Evolutionary conservation across 2,888 invertebrate species (phyloP).

Genomic region (Drosophila flavopinicola): DNA sequence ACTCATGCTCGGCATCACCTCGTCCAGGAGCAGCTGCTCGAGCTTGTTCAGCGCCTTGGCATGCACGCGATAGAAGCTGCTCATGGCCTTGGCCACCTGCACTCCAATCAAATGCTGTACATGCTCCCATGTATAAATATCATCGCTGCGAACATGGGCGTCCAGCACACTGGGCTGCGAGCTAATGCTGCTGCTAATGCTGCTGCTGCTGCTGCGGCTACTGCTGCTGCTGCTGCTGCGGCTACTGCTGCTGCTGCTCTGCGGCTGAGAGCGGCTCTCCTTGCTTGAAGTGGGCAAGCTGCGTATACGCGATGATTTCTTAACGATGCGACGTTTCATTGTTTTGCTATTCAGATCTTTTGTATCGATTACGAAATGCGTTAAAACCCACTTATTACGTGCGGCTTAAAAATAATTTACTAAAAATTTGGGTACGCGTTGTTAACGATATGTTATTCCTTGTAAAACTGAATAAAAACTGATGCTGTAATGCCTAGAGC

Average conservation of each 20-base stretch:
- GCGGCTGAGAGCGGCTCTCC: background rate
- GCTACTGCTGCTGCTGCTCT: too few species aligned
- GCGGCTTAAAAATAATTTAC: background rate
- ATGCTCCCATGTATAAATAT: too few species aligned
- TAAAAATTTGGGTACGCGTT: background rate
- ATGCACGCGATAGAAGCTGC: slow-evolving; percentile 1
- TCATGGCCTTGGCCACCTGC: background rate
- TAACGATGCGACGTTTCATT: background rate
- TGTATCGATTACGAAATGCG: background rate
- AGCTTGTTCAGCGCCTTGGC: background rate
- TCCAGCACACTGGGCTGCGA: too few species aligned
- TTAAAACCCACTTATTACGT: background rate
- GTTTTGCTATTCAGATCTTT: background rate
- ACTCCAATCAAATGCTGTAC: background rate
- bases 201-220: too few species aligned
- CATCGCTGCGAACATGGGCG: too few species aligned
- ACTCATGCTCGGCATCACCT: background rate
- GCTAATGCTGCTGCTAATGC: too few species aligned
- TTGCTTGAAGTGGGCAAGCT: background rate
- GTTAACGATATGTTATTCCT: background rate
- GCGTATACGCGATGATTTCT: background rate
- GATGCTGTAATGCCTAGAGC: background rate
- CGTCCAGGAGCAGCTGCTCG: slow-evolving; percentile 1
- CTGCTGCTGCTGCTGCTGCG: too few species aligned
- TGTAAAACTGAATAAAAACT: background rate